A percentile compares a stretch with the other conserved stretches of the same genome.
phyloP scores from a whole-genome alignment of 2,888 invertebrate species.

The Tolmerus cingulatus region DNA sequence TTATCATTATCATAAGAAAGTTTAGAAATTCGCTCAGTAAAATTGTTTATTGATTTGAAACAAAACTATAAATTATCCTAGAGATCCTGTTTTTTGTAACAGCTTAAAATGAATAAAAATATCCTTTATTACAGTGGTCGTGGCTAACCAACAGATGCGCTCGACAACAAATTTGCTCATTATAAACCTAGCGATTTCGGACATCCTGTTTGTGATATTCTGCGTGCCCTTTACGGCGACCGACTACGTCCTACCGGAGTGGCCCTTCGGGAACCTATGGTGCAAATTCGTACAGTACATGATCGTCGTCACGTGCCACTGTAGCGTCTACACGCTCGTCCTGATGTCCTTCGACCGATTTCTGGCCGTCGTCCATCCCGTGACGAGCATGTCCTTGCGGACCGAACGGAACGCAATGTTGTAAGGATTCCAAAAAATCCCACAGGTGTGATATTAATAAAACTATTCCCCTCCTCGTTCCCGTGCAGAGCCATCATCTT shows the following conservation, averaged over 20 bases:
- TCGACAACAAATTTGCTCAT: conserved; percentile 93
- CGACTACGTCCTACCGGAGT: conserved; percentile 84
- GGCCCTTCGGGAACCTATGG: conserved; percentile 91
- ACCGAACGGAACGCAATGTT: conserved; percentile 81
- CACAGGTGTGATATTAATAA: conserved; percentile 24
- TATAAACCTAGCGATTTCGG: conserved; percentile 88
- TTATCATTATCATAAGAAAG: no score
- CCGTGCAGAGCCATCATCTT: conserved; percentile 72
- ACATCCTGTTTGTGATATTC: conserved; percentile 89
- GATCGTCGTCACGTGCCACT: conserved; percentile 91
- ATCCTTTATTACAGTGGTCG: conserved; percentile 70
- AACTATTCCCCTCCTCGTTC: not conserved
- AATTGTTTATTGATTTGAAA: no score
- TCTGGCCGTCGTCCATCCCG: conserved; percentile 92
- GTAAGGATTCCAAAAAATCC: conserved; percentile 55
- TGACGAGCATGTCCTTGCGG: conserved; percentile 84
- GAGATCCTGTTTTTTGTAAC: no score
- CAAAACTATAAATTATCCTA: no score
- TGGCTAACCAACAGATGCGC: conserved; percentile 89
- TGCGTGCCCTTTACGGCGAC: conserved; percentile 95
- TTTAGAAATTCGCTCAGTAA: no score
- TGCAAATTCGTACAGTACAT: conserved; percentile 88
- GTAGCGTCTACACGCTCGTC: conserved; percentile 91
- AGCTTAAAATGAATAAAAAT: not conserved
- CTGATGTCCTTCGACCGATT: conserved; percentile 93